Conservation (phyloP, 2,888 invertebrate genomes). For the Sepioteuthis lessoniana region DNA sequence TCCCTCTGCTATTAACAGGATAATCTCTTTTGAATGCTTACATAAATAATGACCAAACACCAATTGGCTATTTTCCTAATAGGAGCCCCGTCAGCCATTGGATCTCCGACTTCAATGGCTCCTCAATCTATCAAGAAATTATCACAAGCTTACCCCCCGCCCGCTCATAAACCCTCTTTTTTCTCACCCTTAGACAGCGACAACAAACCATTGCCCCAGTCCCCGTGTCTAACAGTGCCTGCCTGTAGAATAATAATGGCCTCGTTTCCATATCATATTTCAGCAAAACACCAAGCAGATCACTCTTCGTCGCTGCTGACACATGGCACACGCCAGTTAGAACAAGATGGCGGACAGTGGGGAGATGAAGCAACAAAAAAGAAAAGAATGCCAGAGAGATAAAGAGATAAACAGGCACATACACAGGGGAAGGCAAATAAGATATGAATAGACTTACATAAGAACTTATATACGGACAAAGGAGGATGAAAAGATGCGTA, state of each 20-base stretch:
- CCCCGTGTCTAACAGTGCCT: not conserved
- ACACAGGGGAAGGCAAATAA: not conserved
- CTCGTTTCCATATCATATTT: slow-evolving; percentile 23
- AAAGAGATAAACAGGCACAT: not conserved
- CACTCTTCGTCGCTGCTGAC: not conserved
- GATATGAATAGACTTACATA: not conserved
- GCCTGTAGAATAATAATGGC: too few species aligned
- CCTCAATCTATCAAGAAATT: too few species aligned
- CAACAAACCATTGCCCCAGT: not conserved
- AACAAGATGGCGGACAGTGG: not conserved
- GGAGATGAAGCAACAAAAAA: not conserved
- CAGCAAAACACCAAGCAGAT: not conserved
- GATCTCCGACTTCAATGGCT: too few species aligned
- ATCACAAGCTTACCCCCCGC: too few species aligned
- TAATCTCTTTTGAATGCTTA: too few species aligned
- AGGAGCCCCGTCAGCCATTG: too few species aligned
- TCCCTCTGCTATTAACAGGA: too few species aligned
- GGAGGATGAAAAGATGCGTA: not conserved
- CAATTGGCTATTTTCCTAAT: too few species aligned
- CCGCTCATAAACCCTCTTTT: not conserved
- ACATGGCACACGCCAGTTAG: not conserved
- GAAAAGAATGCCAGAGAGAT: not conserved
- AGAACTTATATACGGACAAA: not conserved
- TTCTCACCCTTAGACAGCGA: not conserved
- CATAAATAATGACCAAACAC: too few species aligned